Conservation (phyloP, 2,797 vertebrate genomes). For the Lutjanus argentimaculatus region DNA sequence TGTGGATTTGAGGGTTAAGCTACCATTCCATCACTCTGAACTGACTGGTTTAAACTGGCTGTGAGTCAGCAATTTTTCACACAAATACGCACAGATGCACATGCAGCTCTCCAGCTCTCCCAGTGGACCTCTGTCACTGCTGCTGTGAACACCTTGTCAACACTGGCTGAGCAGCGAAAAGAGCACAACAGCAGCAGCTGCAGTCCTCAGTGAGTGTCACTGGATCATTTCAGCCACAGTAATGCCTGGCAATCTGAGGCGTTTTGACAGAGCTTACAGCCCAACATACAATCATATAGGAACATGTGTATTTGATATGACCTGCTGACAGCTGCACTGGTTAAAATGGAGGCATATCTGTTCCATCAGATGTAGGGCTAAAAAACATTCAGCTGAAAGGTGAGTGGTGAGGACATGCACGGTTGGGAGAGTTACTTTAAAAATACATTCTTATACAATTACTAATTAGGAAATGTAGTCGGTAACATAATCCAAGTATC, state of each 20-base stretch:
- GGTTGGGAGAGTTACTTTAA: too few species aligned
- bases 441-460: too few species aligned
- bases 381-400: not conserved
- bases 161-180: constrained; percentile 8
- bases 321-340: not conserved
- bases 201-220: constrained; percentile 25
- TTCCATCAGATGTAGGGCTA: not conserved
- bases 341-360: constrained; percentile 2
- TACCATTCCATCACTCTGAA: not conserved
- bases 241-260: not conserved
- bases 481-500: too few species aligned
- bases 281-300: not conserved
- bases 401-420: not conserved
- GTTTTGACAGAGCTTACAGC: constrained; percentile 4
- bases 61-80: constrained; percentile 42
- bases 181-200: constrained; percentile 44
- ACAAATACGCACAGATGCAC: constrained; percentile 10
- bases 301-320: not conserved
- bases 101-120: constrained; percentile 18
- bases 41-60: constrained; percentile 30
- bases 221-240: constrained; percentile 18
- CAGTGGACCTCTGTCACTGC: constrained; percentile 35
- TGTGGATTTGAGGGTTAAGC: constrained; percentile 7
- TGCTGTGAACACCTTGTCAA: constrained; percentile 22
- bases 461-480: too few species aligned